Percentiles rank a stretch among this genome's conserved stretches.
Conservation (phyloP, 1,140 invertebrate species). For the Cydia strobilella region DNA sequence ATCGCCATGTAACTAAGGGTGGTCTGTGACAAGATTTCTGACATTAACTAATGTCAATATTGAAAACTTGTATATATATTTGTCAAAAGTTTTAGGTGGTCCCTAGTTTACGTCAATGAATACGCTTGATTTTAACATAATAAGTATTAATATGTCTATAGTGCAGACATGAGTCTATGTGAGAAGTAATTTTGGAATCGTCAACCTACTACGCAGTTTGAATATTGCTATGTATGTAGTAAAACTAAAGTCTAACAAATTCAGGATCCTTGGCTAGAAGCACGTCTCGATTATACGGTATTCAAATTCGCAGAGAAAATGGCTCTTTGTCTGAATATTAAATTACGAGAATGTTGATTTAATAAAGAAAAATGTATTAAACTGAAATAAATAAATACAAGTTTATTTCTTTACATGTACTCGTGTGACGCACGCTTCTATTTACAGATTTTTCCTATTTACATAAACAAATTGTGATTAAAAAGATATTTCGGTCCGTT, state of each 20-base stretch:
- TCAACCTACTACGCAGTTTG: no score
- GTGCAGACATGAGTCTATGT: background rate
- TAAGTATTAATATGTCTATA: background rate
- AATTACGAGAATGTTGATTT: no score
- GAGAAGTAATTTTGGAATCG: background rate
- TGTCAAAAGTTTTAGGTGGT: background rate
- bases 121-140: background rate
- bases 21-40: background rate
- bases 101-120: background rate
- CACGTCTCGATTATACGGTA: no score
- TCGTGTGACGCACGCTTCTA: slow-evolving; percentile 1
- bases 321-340: no score
- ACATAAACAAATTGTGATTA: slow-evolving; percentile 27
- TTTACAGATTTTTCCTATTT: slow-evolving; percentile 25
- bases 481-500: slow-evolving; percentile 30
- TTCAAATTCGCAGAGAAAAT: no score
- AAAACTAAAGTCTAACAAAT: no score
- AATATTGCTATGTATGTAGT: no score
- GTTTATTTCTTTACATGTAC: background rate
- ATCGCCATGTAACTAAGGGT: background rate
- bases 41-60: background rate
- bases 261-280: no score
- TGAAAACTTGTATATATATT: background rate
- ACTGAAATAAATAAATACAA: background rate
- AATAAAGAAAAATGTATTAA: no score